Percentiles rank a stretch among this genome's conserved stretches.
phyloP scores from a whole-genome alignment of 2,113 vertebrate species.

The Nycticryphes semicollaris region DNA sequence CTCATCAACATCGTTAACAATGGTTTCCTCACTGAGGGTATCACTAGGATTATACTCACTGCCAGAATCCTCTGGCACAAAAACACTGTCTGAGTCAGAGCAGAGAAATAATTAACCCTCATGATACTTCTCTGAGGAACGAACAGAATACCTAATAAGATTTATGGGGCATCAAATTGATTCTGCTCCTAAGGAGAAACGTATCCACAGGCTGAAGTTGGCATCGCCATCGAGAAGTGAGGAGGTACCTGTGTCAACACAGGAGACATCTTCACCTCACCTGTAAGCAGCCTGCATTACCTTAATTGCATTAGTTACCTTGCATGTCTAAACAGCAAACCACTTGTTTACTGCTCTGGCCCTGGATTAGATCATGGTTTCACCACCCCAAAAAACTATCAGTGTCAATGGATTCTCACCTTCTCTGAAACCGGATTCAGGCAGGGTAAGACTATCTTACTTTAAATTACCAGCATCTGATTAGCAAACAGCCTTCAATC shows the following conservation, averaged over 20 bases:
- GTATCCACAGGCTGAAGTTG: background rate
- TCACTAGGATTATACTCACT: conserved; percentile 60
- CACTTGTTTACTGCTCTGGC: background rate
- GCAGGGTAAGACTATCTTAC: background rate
- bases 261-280: background rate
- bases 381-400: background rate
- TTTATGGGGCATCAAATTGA: background rate
- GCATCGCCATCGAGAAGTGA: background rate
- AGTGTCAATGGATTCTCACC: background rate
- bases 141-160: conserved; percentile 37
- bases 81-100: conserved; percentile 71
- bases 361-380: conserved; percentile 33
- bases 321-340: conserved; percentile 21
- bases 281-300: background rate
- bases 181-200: background rate
- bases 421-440: background rate
- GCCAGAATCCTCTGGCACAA: conserved; percentile 76
- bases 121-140: conserved; percentile 58
- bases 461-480: background rate
- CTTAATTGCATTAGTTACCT: background rate
- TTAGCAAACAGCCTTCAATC: background rate
- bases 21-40: conserved; percentile 58
- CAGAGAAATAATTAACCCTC: conserved; percentile 73
- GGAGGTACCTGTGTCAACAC: background rate
- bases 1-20: conserved; percentile 50